Evolutionary conservation across 2,888 invertebrate genomes (phyloP), one percentile per base, ranked within the genome.

Genomic region (Prenolepis imparis): DNA sequence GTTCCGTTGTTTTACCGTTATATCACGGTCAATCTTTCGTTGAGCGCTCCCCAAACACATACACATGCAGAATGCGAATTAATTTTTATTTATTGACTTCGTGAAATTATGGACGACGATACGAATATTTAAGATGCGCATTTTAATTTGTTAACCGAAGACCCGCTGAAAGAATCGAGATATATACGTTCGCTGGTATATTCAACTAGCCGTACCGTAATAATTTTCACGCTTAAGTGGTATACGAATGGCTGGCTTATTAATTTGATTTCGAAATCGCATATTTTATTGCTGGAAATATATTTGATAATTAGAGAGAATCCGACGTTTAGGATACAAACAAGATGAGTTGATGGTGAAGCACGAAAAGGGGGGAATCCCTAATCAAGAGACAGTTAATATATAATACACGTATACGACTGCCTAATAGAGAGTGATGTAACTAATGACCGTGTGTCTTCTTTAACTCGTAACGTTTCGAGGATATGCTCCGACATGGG

Each of bases 381-480:
- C 63, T 86, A 85, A 87, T 83, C 81, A 87, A 88, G 84, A 70
- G 83, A 44, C 84, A 85, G 74, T 86, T 88, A 83, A 75, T 63
- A 73, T 55, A 77, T 83, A 84, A 70, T 28, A 72, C 67, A 77
- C 5, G 4, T 66, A n/a, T 52, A 57, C 73, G 55, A 44, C 28
- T 8, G 85, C 15, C 72, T 63, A 82, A 87, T 83, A 84, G 86
- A 39, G 48, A 73, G 39, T 68, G 86, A 83, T 84, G 57, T 36
- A 75, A 61, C 41, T 41, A 75, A 61, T 28, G 15, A 21, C 63
- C 73, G 68, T 86, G 84, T 74, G 78, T 86, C 85, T 84, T 83
- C 59, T 78, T 73, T 66, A 82, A 52, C 81, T 70, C 68, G 15
- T 12, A 73, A 80, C n/a, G 8, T 41, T 44, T 55, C 61, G 44